A percentile compares a stretch with the other conserved stretches of the same genome.
These are phyloP conservation scores for Dusona sp. DNA, from an alignment of 2,888 invertebrate genomes.

Conservation along the genomic window DNA sequence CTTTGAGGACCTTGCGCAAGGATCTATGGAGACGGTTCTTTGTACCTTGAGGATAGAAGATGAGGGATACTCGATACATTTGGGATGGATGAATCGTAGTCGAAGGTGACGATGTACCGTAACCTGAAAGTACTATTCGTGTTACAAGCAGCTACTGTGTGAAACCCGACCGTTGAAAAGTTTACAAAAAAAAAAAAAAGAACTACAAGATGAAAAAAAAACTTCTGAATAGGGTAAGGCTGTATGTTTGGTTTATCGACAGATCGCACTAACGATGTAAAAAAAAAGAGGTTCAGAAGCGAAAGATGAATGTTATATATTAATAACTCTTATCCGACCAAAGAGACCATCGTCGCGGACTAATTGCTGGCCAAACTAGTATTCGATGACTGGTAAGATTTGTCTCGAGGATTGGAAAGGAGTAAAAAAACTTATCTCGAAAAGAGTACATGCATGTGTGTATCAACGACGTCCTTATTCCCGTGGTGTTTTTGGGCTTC, in stretches of 20 bases:
- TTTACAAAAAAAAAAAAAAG: conserved; percentile 27
- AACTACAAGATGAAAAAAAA: conserved; percentile 39
- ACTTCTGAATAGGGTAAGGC: conserved; percentile 9
- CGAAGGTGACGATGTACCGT: conserved; percentile 44
- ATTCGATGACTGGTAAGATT: conserved; percentile 59
- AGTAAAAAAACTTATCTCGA: conserved; percentile 46
- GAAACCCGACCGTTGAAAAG: conserved; percentile 52
- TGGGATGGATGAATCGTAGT: conserved; percentile 71
- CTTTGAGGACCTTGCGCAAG: conserved; percentile 79
- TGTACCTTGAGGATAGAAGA: conserved; percentile 33
- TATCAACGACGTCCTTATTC: conserved; percentile 58
- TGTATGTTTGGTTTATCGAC: not conserved
- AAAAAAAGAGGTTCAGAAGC: conserved; percentile 31
- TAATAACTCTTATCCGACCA: conserved; percentile 49
- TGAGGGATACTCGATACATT: conserved; percentile 82
- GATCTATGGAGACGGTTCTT: conserved; percentile 72
- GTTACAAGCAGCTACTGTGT: conserved; percentile 58
- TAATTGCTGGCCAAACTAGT: conserved; percentile 59
- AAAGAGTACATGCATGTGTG: conserved; percentile 67
- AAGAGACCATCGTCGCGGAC: conserved; percentile 59
- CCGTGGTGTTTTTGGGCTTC: conserved; percentile 23
- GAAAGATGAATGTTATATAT: conserved; percentile 40
- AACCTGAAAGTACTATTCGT: conserved; percentile 65
- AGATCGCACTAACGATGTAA: conserved; percentile 20
- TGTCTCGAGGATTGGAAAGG: conserved; percentile 42